These are phyloP conservation scores for Heteromyza rotundicornis DNA, from an alignment of 2,888 invertebrate species.

Conservation along the genomic window DNA sequence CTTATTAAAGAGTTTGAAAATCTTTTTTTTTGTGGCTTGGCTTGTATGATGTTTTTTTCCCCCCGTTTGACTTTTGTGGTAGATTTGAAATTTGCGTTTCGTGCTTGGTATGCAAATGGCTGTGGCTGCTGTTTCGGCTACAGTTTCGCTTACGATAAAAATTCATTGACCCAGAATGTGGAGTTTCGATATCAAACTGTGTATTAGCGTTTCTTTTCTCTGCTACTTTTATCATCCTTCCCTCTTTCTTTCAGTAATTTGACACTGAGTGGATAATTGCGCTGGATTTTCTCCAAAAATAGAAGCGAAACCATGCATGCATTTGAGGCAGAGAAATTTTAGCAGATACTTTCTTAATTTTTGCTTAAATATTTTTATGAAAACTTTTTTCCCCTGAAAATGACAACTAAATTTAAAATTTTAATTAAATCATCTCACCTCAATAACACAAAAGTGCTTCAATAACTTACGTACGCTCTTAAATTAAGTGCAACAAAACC, in stretches of 20 bases:
- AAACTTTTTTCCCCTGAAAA: too few relatives aligned
- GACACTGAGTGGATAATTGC: background rate
- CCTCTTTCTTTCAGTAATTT: background rate
- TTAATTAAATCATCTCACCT: background rate
- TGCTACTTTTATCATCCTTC: background rate
- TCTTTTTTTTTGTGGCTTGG: background rate
- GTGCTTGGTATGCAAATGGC: constrained; percentile 30
- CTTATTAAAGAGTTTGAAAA: constrained; percentile 41
- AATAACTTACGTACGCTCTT: background rate
- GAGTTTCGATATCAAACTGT: constrained; percentile 30
- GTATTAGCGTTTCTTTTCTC: background rate
- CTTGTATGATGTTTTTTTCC: background rate
- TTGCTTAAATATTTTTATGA: too few relatives aligned
- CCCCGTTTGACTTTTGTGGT: background rate
- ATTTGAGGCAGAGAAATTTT: too few relatives aligned
- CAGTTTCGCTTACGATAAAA: constrained; percentile 49
- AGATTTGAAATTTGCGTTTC: constrained; percentile 41
- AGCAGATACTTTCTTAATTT: too few relatives aligned
- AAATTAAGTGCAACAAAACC: background rate
- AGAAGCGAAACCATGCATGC: too few relatives aligned
- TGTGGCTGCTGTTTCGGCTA: constrained; percentile 45
- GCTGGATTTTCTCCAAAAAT: too few relatives aligned
- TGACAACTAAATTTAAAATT: too few relatives aligned
- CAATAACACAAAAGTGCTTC: background rate
- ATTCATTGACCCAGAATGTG: constrained; percentile 50